phyloP scores from a whole-genome alignment of 1,140 invertebrate genomes.

The Asbolus verrucosus region DNA sequence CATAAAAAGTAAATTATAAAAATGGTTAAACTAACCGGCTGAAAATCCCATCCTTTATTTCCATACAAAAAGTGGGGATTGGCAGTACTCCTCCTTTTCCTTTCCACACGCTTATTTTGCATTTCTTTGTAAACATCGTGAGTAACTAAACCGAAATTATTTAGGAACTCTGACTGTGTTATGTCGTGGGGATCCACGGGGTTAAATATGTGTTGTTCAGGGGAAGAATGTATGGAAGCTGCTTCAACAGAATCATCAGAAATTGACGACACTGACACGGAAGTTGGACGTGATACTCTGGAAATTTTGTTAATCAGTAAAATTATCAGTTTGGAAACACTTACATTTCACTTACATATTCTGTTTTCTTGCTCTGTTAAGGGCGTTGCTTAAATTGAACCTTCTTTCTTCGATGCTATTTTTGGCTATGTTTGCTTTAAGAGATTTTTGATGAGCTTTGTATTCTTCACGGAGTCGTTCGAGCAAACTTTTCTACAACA shows the following conservation, averaged over 20 bases:
- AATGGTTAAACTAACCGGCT: slow-evolving; percentile 50
- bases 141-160: slow-evolving; percentile 66
- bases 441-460: slow-evolving; percentile 55
- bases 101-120: slow-evolving; percentile 68
- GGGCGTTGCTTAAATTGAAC: slow-evolving; percentile 57
- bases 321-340: too few relatives aligned
- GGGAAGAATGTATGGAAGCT: slow-evolving; percentile 52
- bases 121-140: slow-evolving; percentile 65
- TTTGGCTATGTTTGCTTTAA: slow-evolving; percentile 57
- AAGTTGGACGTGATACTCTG: slow-evolving; percentile 26
- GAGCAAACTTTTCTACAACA: slow-evolving; percentile 59
- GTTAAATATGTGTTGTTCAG: slow-evolving; percentile 52
- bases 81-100: slow-evolving; percentile 69
- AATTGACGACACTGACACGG: slow-evolving; percentile 51
- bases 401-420: slow-evolving; percentile 59
- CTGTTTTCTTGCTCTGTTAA: slow-evolving; percentile 62
- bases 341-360: too few relatives aligned
- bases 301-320: not conserved
- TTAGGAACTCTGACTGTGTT: slow-evolving; percentile 62
- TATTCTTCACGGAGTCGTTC: slow-evolving; percentile 61
- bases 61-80: slow-evolving; percentile 70
- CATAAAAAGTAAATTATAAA: not conserved
- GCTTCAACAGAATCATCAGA: slow-evolving; percentile 59
- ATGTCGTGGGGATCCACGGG: slow-evolving; percentile 60
- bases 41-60: slow-evolving; percentile 61